A percentile compares a stretch with the other conserved stretches of the same genome.
Evolutionary conservation across 2,888 invertebrate species (phyloP).

Genomic region (Odontothrips loti): DNA sequence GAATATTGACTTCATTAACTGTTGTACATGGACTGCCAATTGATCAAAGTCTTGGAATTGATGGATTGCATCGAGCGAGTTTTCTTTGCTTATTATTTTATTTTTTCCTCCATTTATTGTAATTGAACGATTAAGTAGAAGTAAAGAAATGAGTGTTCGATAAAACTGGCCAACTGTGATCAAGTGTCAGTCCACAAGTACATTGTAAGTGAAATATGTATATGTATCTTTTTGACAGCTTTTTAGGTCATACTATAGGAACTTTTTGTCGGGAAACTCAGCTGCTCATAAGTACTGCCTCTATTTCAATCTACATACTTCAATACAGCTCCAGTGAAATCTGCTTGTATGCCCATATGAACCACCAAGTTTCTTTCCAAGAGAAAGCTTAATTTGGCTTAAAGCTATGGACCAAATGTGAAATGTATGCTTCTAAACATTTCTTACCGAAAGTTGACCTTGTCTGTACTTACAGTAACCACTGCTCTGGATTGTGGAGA

Average conservation of each 20-base stretch:
- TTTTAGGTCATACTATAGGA: not conserved
- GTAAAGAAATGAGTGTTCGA: too few species aligned
- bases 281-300: slow-evolving; percentile 4
- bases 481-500: too few species aligned
- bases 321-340: not conserved
- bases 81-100: too few species aligned
- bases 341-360: not conserved
- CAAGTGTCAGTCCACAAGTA: not conserved
- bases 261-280: not conserved
- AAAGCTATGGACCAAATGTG: slow-evolving; percentile 7
- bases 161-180: too few species aligned
- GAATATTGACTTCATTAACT: not conserved
- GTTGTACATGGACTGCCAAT: not conserved
- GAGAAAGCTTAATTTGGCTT: not conserved
- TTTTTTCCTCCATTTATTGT: too few species aligned
- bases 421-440: not conserved
- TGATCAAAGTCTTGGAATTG: not conserved
- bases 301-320: not conserved
- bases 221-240: not conserved
- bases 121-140: too few species aligned
- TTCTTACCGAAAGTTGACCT: too few species aligned
- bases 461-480: too few species aligned
- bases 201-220: not conserved
- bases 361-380: not conserved
- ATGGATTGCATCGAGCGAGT: too few species aligned